Base-by-base conservation (phyloP, 2,797 vertebrate species). In the Enteromius afrohamiltoni region DNA sequence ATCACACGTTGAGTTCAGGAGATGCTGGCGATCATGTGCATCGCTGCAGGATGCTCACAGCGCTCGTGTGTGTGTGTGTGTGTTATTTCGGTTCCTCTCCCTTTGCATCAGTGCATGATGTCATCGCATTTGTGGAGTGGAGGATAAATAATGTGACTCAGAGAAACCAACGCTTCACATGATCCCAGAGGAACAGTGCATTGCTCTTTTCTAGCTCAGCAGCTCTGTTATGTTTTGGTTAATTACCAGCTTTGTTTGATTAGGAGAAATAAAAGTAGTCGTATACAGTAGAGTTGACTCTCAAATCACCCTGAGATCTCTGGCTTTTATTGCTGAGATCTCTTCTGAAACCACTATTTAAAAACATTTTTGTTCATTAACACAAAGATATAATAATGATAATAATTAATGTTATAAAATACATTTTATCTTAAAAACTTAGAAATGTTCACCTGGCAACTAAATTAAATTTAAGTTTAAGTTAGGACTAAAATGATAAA, bases 91-190 rank as follows among this genome's bases (percentile, higher is more conserved):
- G 67, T 68, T 45, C 34, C 34, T 68, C 77, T 58, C 19, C 69
- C 77, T 77, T 77, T 68, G 26, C 68, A 73, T 74, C 34, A 51
- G 29, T 29, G 75, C 74, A 75, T 68, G 62, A 71, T 71, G 60
- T 71, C 64, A 75, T 83, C 53, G 64, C 42, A 42, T 42, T 60
- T 77, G 37, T 60, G 69, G n/a, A 76, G 45, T 34, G 75, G 78
- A 84, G 81, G 71, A 75, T 83, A 77, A 85, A 51, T 85, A 67
- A 85, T 79, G 70, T 69, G 76, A 71, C 67, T 64, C 40, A 26
- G 47, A 73, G 65, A 55, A 49, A 51, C 45, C 49, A 49, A 49
- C 23, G 42, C 23, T 49, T 49, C 26, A 29, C 23, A 71, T 71
- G 42, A 71, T 47, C 23, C 42, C 69, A 70, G n/a, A 69, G 67